Evolutionary conservation across 2,797 vertebrate genomes (phyloP).

Genomic region (Sorex maritimensis): DNA sequence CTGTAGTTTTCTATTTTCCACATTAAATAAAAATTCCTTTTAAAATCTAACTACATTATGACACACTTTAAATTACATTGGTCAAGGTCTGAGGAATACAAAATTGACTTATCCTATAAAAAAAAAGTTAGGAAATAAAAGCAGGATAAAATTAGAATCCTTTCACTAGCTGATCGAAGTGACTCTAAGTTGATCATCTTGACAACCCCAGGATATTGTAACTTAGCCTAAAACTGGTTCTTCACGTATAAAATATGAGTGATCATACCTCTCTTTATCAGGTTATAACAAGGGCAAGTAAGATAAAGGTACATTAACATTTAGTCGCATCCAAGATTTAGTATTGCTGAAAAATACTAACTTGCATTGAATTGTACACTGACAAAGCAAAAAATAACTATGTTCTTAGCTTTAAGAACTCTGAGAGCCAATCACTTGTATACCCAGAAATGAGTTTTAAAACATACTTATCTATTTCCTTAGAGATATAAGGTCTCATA

Average conservation of each 20-base stretch:
- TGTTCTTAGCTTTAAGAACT: conserved; percentile 6
- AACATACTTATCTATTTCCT: conserved; percentile 48
- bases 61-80: neutral
- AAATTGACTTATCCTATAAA: conserved; percentile 51
- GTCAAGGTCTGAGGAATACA: conserved; percentile 18
- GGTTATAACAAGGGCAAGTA: neutral
- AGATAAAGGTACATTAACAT: neutral
- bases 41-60: conserved; percentile 20
- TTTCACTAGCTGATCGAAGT: neutral
- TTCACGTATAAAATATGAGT: neutral
- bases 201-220: neutral
- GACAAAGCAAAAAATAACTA: neutral
- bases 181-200: neutral
- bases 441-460: conserved; percentile 4
- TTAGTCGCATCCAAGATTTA: neutral
- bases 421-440: conserved; percentile 22
- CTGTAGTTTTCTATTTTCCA: conserved; percentile 35
- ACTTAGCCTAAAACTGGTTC: neutral
- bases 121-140: conserved; percentile 54
- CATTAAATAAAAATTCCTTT: neutral
- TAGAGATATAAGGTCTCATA: conserved; percentile 12
- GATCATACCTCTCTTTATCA: neutral
- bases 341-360: neutral
- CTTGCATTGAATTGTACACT: conserved; percentile 35
- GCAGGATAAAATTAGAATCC: neutral